Conservation (phyloP, 1,140 invertebrate genomes). For the Solenopsis fugax region DNA sequence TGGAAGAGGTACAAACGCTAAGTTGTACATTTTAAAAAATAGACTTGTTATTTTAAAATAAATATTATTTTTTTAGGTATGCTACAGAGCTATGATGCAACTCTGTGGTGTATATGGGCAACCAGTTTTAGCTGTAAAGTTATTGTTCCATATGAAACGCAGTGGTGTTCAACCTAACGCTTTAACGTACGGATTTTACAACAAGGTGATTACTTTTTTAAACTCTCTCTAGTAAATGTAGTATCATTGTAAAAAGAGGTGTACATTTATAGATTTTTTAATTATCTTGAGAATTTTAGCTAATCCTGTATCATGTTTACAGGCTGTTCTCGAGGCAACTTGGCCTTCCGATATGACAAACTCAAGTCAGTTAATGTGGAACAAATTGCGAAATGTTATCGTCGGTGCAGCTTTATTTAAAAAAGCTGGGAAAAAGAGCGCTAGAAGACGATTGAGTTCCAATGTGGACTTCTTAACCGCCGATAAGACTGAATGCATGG, state of each 20-base stretch:
- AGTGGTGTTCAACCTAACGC: constrained; percentile 98
- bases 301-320: constrained; percentile 44
- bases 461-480: constrained; percentile 79
- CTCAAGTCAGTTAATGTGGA: constrained; percentile 95
- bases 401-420: constrained; percentile 95
- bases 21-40: constrained; percentile 3
- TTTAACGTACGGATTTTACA: constrained; percentile 96
- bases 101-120: constrained; percentile 97
- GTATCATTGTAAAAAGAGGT: background rate
- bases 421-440: constrained; percentile 89
- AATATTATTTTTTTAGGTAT: constrained; percentile 89
- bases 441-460: constrained; percentile 85
- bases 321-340: constrained; percentile 96
- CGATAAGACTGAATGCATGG: constrained; percentile 82
- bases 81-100: constrained; percentile 99
- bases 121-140: constrained; percentile 97
- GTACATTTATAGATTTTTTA: constrained; percentile 11
- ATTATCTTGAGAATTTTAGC: constrained; percentile 15
- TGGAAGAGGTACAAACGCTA: constrained; percentile 92
- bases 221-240: constrained; percentile 6
- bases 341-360: constrained; percentile 96
- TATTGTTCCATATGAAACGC: constrained; percentile 98
- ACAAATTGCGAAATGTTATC: constrained; percentile 96
- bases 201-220: constrained; percentile 80
- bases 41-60: constrained; percentile 11